Percentiles rank a stretch among this genome's conserved stretches.
Conservation (phyloP, 64 coral and sea anemone genomes). For the Stichodactyla mertensii region DNA sequence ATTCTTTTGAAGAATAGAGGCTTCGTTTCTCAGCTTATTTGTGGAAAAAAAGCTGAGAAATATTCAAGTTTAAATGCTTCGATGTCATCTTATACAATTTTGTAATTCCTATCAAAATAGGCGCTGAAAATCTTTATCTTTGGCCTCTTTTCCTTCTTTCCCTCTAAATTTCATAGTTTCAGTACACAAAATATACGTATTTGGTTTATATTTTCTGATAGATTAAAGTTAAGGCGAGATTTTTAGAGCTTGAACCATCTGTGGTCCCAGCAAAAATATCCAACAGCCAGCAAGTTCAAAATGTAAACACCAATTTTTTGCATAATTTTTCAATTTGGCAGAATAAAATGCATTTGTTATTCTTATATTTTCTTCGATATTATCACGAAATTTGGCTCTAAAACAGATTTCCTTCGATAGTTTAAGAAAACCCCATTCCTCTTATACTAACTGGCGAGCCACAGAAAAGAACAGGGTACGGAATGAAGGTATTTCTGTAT, state of each 20-base stretch:
- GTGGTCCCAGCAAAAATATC: neutral
- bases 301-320: slow-evolving; percentile 7
- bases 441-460: neutral
- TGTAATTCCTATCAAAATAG: neutral
- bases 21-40: neutral
- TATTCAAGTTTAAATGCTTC: neutral
- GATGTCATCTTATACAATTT: neutral
- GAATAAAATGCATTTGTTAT: slow-evolving; percentile 6
- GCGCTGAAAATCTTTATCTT: neutral
- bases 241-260: neutral
- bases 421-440: neutral
- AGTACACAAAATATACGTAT: neutral
- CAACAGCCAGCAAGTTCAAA: neutral
- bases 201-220: neutral
- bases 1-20: neutral
- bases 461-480: neutral
- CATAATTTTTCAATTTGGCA: neutral
- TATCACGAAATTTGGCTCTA: neutral
- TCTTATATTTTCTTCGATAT: neutral
- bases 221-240: neutral
- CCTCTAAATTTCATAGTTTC: neutral
- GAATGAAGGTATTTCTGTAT: neutral
- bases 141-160: neutral
- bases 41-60: neutral
- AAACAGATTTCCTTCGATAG: neutral